phyloP scores from a whole-genome alignment of 1,140 invertebrate species.

The Heliconius hermathena region DNA sequence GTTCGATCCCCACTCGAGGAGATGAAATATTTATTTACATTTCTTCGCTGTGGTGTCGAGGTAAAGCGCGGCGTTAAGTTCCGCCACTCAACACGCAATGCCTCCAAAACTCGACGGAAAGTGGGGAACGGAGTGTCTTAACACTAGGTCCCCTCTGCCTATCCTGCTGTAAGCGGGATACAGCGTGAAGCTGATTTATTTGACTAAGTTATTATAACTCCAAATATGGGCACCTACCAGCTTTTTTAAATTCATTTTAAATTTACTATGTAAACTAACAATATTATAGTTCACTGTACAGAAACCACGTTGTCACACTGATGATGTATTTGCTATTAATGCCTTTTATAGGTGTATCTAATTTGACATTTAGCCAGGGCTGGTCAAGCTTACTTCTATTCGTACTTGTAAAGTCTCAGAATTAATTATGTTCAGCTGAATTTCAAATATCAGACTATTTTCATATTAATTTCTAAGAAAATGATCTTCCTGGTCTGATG shows the following conservation, averaged over 20 bases:
- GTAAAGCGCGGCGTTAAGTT: too few species aligned
- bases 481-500: too few species aligned
- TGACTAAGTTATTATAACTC: too few species aligned
- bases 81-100: too few species aligned
- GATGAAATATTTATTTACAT: too few species aligned
- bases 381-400: constrained; percentile 45
- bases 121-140: too few species aligned
- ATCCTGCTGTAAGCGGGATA: too few species aligned
- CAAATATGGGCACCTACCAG: background rate
- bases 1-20: too few species aligned
- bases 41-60: too few species aligned
- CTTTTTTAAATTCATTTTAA: background rate
- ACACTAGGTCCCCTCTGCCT: too few species aligned
- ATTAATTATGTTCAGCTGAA: background rate
- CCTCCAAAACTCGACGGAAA: too few species aligned
- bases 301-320: constrained; percentile 32
- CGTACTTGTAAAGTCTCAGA: background rate
- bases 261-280: background rate
- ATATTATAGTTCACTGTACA: background rate
- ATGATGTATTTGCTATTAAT: constrained; percentile 47
- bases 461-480: background rate
- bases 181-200: too few species aligned
- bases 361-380: constrained; percentile 49
- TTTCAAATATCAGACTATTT: background rate
- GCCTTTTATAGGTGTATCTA: constrained; percentile 55